Percentiles rank a stretch among this genome's conserved stretches.
phyloP scores from a whole-genome alignment of 2,113 vertebrate genomes.

The Oxygymnocypris stewartii region DNA sequence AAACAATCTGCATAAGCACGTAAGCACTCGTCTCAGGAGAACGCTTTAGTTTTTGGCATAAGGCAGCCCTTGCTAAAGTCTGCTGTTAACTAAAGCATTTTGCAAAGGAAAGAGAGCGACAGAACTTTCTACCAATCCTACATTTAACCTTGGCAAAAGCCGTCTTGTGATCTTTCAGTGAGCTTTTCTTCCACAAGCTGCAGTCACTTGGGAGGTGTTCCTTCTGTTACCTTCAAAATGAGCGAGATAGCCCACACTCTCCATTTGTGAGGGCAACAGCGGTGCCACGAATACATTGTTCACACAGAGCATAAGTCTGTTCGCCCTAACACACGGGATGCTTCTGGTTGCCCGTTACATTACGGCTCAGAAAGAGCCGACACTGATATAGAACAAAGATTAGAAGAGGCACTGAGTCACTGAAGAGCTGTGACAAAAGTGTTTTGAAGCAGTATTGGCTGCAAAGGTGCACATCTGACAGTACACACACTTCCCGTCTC shows the following conservation, averaged over 20 bases:
- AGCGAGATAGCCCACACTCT: slow-evolving; percentile 17
- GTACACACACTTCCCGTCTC: not conserved
- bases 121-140: slow-evolving; percentile 8
- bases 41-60: slow-evolving; percentile 56
- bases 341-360: not conserved
- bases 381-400: slow-evolving; percentile 15
- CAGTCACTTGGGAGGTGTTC: slow-evolving; percentile 17
- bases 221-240: slow-evolving; percentile 7
- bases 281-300: not conserved
- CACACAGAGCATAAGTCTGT: slow-evolving; percentile 28
- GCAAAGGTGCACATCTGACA: slow-evolving; percentile 1
- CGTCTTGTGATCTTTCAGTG: slow-evolving; percentile 13
- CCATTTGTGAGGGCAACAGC: slow-evolving; percentile 17
- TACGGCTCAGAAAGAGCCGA: not conserved
- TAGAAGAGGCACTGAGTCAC: not conserved
- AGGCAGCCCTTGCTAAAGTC: slow-evolving; percentile 37
- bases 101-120: not conserved
- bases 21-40: slow-evolving; percentile 62
- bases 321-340: not conserved
- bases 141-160: slow-evolving; percentile 18
- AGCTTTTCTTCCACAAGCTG: slow-evolving; percentile 12
- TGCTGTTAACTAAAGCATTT: slow-evolving; percentile 45
- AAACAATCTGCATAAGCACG: slow-evolving; percentile 63
- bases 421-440: not conserved
- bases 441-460: not conserved